phyloP scores from a whole-genome alignment of 2,888 invertebrate species.

The Acrobasis repandana region DNA sequence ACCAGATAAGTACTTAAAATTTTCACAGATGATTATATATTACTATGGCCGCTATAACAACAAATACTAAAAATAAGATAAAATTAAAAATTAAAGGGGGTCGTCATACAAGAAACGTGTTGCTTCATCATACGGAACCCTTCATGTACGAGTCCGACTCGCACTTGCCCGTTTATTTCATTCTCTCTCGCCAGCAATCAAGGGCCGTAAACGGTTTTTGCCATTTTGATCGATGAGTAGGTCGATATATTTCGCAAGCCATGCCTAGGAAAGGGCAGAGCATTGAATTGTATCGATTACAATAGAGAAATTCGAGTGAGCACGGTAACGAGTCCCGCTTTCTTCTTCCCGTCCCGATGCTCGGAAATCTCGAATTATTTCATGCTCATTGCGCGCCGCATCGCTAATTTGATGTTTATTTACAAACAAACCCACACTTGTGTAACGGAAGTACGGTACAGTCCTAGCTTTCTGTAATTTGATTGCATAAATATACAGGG shows the following conservation, averaged over 20 bases:
- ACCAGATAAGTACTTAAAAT: no score
- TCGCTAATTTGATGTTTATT: conserved; percentile 11
- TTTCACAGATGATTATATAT: no score
- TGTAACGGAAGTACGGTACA: conserved; percentile 10
- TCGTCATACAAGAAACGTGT: no score
- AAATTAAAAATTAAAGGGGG: no score
- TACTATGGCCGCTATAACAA: no score
- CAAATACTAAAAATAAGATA: no score
- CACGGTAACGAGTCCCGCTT: conserved; percentile 26
- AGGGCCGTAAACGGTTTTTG: no score
- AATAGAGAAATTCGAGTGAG: conserved; percentile 19
- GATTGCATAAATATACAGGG: conserved; percentile 6
- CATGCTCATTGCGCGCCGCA: conserved; percentile 9
- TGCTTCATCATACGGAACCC: no score
- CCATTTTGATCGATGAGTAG: no score
- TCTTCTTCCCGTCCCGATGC: conserved; percentile 24
- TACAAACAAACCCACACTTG: conserved; percentile 18
- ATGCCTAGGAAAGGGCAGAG: background rate
- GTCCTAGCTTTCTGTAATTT: background rate
- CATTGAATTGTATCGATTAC: conserved; percentile 6
- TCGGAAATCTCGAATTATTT: conserved; percentile 16
- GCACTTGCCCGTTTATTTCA: no score
- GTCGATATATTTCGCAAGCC: background rate
- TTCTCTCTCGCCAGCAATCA: no score
- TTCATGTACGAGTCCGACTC: no score